phyloP scores from a whole-genome alignment of 2,888 invertebrate genomes.

The Lordiphosa fenestrarum region DNA sequence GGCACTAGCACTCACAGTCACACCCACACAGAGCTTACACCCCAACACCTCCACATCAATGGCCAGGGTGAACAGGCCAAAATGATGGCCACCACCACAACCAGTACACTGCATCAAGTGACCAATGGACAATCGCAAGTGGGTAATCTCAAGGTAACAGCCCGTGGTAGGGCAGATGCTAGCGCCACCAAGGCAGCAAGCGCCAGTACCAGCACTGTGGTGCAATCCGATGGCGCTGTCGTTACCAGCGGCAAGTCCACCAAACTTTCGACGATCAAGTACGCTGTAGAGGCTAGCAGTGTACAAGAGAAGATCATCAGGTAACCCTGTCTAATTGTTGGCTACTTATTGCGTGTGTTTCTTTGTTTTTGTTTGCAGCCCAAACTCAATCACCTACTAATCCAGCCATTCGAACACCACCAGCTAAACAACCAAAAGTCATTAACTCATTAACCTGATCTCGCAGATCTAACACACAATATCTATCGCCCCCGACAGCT shows the following conservation, averaged over 20 bases:
- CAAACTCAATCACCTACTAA: constrained; percentile 43
- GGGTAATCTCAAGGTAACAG: constrained; percentile 52
- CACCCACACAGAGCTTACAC: constrained; percentile 13
- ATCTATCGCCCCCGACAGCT: constrained; percentile 82
- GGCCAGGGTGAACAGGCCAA: constrained; percentile 22
- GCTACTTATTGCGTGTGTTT: not conserved
- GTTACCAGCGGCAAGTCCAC: constrained; percentile 67
- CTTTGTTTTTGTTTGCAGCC: constrained; percentile 9
- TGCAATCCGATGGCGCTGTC: constrained; percentile 64
- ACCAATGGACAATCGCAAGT: constrained; percentile 49
- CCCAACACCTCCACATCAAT: constrained; percentile 1
- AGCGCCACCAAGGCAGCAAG: constrained; percentile 50
- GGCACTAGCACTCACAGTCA: constrained; percentile 21
- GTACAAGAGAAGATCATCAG: constrained; percentile 81
- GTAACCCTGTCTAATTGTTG: constrained; percentile 50
- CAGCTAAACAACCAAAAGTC: constrained; percentile 23
- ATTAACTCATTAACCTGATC: constrained; percentile 5
- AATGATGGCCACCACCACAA: constrained; percentile 34
- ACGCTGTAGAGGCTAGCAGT: constrained; percentile 83
- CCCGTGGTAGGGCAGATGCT: constrained; percentile 65
- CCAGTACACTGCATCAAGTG: constrained; percentile 48
- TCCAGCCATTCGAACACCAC: constrained; percentile 54
- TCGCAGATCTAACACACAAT: not conserved
- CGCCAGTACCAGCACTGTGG: constrained; percentile 45
- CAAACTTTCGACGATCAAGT: constrained; percentile 81